Percentiles rank a stretch among this genome's conserved stretches.
Conservation (phyloP, 2,113 vertebrate genomes). For the Phycodurus eques region DNA sequence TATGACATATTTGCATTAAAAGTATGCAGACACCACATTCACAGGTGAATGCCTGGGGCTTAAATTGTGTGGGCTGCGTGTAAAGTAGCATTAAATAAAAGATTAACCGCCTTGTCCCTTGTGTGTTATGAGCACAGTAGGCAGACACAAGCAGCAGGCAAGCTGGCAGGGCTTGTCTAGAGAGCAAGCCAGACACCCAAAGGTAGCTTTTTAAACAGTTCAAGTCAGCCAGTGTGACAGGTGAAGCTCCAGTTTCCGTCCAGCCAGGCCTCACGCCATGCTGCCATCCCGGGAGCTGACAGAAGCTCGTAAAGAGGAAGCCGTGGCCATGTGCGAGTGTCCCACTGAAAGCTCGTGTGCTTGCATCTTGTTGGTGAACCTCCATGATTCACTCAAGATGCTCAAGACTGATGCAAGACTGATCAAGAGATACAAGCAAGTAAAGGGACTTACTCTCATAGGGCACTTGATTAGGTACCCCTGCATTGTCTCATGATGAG, state of each 20-base stretch:
- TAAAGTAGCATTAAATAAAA: conserved; percentile 67
- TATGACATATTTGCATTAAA: conserved; percentile 23
- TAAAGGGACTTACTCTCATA: not conserved
- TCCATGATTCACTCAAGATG: conserved; percentile 23
- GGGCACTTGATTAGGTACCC: not conserved
- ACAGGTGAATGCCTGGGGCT: conserved; percentile 39
- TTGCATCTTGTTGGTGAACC: conserved; percentile 60
- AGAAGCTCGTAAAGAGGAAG: conserved; percentile 55
- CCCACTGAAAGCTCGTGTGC: conserved; percentile 40
- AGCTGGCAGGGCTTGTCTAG: conserved; percentile 32
- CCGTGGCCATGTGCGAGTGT: conserved; percentile 48
- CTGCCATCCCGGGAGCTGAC: conserved; percentile 66
- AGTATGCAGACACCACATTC: conserved; percentile 18
- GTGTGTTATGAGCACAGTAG: conserved; percentile 56
- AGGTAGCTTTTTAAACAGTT: conserved; percentile 61
- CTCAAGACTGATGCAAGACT: not conserved
- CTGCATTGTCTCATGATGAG: not conserved
- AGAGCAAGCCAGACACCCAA: conserved; percentile 59
- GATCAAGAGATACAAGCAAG: not conserved
- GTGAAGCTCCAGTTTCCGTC: conserved; percentile 45
- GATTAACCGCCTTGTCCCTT: conserved; percentile 63
- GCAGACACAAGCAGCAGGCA: conserved; percentile 39
- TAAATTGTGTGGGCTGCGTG: conserved; percentile 47
- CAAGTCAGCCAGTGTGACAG: conserved; percentile 66
- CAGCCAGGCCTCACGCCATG: conserved; percentile 46